Evolutionary conservation across 2,797 vertebrate genomes (phyloP).

Genomic region (Halcyon smyrnensis): DNA sequence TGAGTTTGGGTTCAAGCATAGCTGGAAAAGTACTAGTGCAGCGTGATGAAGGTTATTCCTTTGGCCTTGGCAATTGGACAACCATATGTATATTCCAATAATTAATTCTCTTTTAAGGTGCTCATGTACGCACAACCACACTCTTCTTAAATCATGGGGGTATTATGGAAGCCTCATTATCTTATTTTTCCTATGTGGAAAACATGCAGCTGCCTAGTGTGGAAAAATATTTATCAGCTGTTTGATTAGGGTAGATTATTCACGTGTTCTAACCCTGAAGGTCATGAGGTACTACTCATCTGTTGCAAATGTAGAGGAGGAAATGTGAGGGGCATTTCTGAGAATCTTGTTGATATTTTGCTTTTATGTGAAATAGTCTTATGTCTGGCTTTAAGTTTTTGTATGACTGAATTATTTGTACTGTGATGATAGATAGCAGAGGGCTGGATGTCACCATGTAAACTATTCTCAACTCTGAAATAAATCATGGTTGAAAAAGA

Average conservation of each 20-base stretch:
- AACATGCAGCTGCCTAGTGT: background rate
- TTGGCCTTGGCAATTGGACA: background rate
- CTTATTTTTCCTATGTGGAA: background rate
- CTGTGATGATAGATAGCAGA: background rate
- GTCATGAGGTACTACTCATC: background rate
- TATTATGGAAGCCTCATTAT: background rate
- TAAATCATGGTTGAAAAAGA: fast-evolving
- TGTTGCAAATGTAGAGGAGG: background rate
- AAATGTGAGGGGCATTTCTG: background rate
- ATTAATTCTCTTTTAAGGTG: background rate
- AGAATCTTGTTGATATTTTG: background rate
- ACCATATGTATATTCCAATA: background rate
- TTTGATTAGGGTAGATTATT: background rate
- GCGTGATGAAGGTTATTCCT: background rate
- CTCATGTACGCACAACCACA: background rate
- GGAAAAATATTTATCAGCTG: background rate
- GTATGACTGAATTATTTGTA: background rate
- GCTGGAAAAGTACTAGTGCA: background rate
- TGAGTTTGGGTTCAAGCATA: background rate
- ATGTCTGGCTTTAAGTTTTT: background rate
- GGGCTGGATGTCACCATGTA: background rate
- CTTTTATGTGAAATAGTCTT: background rate
- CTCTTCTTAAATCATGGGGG: background rate
- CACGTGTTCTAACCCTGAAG: background rate
- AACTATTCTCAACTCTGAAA: background rate